Conservation (phyloP, 2,888 invertebrate species). For the Drosophila barbarae region DNA sequence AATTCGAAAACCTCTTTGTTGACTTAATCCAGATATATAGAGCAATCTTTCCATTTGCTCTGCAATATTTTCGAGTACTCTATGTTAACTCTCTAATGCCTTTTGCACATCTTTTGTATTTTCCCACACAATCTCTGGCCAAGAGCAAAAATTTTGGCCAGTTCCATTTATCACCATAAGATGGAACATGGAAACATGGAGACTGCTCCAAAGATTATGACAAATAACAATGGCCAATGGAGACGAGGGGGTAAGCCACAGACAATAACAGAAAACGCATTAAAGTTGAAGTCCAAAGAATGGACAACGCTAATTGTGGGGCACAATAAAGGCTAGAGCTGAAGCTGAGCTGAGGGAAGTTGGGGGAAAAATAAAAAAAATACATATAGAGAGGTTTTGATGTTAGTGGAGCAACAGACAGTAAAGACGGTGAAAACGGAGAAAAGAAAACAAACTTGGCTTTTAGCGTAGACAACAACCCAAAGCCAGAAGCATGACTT, state of each 20-base stretch:
- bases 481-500: slow-evolving; percentile 13
- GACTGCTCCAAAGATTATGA: slow-evolving; percentile 21
- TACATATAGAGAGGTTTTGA: slow-evolving; percentile 26
- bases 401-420: slow-evolving; percentile 42
- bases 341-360: neutral
- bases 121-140: slow-evolving; percentile 28
- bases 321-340: slow-evolving; percentile 51
- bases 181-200: slow-evolving; percentile 14
- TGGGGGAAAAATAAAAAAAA: neutral
- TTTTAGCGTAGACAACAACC: slow-evolving; percentile 20
- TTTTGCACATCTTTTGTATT: slow-evolving; percentile 15
- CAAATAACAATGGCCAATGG: slow-evolving; percentile 29
- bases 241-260: slow-evolving; percentile 4
- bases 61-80: neutral
- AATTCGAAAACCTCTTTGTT: neutral
- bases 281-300: slow-evolving; percentile 50
- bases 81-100: slow-evolving; percentile 7
- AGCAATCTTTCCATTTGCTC: neutral
- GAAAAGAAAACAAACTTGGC: slow-evolving; percentile 23
- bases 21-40: neutral
- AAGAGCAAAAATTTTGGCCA: slow-evolving; percentile 56
- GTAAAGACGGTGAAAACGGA: slow-evolving; percentile 22
- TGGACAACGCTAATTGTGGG: slow-evolving; percentile 62
- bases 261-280: slow-evolving; percentile 49
- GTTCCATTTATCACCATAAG: slow-evolving; percentile 56